Evolutionary conservation across 2,113 vertebrate genomes (phyloP).

Genomic region (Marmota monax): DNA sequence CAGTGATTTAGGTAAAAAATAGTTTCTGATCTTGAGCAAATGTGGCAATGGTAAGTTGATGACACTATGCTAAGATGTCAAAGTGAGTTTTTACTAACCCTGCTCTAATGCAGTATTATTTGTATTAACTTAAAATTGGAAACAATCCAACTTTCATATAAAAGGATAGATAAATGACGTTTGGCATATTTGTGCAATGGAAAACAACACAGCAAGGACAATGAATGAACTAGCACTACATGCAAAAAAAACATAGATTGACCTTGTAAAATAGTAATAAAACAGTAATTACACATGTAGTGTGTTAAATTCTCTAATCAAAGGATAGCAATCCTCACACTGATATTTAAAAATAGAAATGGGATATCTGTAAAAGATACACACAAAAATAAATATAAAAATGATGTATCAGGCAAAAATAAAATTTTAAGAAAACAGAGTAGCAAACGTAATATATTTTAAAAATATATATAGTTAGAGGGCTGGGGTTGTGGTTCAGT

Average conservation of each 20-base stretch:
- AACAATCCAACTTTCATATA: constrained; percentile 10
- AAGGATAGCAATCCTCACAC: not conserved
- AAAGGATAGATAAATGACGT: not conserved
- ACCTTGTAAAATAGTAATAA: not conserved
- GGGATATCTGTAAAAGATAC: not conserved
- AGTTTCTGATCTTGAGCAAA: not conserved
- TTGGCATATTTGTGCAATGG: not conserved
- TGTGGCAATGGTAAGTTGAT: not conserved
- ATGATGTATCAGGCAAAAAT: not conserved
- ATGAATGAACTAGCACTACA: not conserved
- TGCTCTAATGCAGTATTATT: not conserved
- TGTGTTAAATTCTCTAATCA: not conserved
- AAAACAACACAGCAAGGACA: not conserved
- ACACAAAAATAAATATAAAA: not conserved
- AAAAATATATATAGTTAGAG: not conserved
- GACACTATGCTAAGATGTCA: not conserved
- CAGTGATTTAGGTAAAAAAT: not conserved
- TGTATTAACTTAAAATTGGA: constrained; percentile 7
- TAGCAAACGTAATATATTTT: not conserved
- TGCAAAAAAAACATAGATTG: not conserved
- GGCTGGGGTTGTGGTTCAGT: too few species aligned
- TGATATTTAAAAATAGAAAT: not conserved
- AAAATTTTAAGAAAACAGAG: not conserved
- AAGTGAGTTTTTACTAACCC: not conserved
- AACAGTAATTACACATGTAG: not conserved